Evolutionary conservation across 1,140 invertebrate species (phyloP).

Genomic region (Gyrodactylus salaris): DNA sequence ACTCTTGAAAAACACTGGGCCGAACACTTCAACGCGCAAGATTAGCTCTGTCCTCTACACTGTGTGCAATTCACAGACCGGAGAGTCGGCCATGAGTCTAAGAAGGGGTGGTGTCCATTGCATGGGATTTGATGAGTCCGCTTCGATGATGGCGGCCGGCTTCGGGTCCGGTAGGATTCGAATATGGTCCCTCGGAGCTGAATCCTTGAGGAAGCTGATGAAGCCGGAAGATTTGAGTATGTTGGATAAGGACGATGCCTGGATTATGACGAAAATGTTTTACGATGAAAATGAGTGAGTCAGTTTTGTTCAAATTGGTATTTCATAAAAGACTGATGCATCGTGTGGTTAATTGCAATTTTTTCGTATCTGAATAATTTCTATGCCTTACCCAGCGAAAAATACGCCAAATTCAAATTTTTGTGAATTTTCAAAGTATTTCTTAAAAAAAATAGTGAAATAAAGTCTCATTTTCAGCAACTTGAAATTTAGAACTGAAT

Average conservation of each 20-base stretch:
- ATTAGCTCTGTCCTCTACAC: neutral
- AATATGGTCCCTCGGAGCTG: neutral
- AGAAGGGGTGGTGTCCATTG: neutral
- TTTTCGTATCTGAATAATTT: too few relatives aligned
- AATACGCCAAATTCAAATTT: too few relatives aligned
- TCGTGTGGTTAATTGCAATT: too few relatives aligned
- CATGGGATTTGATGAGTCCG: neutral
- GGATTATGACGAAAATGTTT: neutral
- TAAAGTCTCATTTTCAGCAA: too few relatives aligned
- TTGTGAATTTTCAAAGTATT: too few relatives aligned
- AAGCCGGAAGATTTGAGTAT: neutral
- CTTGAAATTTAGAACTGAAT: too few relatives aligned
- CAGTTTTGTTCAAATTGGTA: too few relatives aligned
- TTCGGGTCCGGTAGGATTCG: neutral
- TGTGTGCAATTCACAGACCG: neutral
- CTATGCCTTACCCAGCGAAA: too few relatives aligned
- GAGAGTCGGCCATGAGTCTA: neutral
- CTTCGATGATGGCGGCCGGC: neutral
- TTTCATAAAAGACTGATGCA: too few relatives aligned
- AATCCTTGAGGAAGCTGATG: neutral
- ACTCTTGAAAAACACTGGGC: neutral
- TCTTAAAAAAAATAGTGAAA: too few relatives aligned
- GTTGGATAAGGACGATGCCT: neutral
- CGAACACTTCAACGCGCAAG: neutral
- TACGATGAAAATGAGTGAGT: neutral